Percentiles rank a stretch among this genome's conserved stretches.
Conservation (phyloP, 2,797 vertebrate species). For the Lacerta agilis region DNA sequence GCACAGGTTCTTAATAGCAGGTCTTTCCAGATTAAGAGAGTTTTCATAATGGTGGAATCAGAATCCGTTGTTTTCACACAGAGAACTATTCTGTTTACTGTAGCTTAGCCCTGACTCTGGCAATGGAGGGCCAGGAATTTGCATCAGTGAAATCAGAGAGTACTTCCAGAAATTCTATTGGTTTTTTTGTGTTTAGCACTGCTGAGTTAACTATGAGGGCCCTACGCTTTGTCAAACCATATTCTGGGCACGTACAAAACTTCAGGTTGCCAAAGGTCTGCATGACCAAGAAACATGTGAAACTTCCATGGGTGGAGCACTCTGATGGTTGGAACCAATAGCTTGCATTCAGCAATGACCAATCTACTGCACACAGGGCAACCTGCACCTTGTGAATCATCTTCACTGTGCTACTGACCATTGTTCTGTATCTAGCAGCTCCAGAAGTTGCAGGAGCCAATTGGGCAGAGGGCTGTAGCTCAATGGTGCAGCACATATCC, state of each 20-base stretch:
- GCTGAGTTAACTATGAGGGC: constrained; percentile 11
- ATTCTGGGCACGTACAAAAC: neutral
- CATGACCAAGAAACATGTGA: neutral
- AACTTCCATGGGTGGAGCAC: neutral
- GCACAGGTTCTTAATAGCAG: constrained; percentile 43
- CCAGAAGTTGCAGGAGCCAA: too few species aligned
- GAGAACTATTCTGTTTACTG: constrained; percentile 30
- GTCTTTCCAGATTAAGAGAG: constrained; percentile 53
- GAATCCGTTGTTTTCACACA: constrained; percentile 67
- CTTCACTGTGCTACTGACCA: neutral
- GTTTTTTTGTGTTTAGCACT: neutral
- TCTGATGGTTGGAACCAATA: neutral
- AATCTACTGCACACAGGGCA: neutral
- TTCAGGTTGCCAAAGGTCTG: neutral
- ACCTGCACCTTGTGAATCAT: neutral
- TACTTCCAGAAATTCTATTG: constrained; percentile 26
- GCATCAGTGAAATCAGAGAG: constrained; percentile 30
- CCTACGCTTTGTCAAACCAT: neutral
- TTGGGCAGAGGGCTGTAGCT: neutral
- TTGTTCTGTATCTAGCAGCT: neutral
- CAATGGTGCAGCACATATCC: neutral
- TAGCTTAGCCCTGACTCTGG: neutral
- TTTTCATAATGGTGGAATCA: constrained; percentile 57
- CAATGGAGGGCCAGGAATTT: constrained; percentile 12
- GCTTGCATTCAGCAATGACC: neutral